Conservation (phyloP, 2,113 vertebrate species). For the Ammodramus savannarum region DNA sequence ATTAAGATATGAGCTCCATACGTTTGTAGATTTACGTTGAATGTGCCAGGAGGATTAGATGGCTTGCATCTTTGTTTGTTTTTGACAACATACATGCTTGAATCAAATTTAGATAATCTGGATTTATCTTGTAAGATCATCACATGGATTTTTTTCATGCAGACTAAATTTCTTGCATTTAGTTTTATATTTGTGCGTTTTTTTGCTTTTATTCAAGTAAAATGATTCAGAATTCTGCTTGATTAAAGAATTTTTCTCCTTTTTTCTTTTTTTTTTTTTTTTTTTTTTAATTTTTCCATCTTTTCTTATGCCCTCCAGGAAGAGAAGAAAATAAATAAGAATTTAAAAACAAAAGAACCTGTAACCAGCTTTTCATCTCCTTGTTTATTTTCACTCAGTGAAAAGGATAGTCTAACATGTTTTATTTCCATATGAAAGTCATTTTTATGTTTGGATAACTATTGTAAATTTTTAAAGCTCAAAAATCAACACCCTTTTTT, state of each 20-base stretch:
- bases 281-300: neutral
- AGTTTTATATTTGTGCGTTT: neutral
- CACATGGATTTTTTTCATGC: neutral
- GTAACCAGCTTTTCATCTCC: neutral
- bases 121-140: neutral
- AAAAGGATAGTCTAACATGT: neutral
- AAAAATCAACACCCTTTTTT: accelerated
- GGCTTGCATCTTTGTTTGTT: neutral
- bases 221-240: neutral
- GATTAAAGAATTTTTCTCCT: neutral
- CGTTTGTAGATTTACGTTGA: neutral
- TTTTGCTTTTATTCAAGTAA: neutral
- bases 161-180: neutral
- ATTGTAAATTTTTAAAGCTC: neutral
- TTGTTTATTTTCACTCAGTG: neutral
- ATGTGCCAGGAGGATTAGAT: neutral
- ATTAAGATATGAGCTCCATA: neutral
- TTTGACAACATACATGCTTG: neutral
- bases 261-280: neutral
- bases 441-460: neutral
- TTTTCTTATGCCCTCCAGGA: neutral
- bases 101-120: neutral
- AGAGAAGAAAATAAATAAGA: neutral
- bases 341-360: neutral
- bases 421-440: neutral